Base-by-base conservation (phyloP, 1,140 invertebrate species). In the Cydia amplana region DNA sequence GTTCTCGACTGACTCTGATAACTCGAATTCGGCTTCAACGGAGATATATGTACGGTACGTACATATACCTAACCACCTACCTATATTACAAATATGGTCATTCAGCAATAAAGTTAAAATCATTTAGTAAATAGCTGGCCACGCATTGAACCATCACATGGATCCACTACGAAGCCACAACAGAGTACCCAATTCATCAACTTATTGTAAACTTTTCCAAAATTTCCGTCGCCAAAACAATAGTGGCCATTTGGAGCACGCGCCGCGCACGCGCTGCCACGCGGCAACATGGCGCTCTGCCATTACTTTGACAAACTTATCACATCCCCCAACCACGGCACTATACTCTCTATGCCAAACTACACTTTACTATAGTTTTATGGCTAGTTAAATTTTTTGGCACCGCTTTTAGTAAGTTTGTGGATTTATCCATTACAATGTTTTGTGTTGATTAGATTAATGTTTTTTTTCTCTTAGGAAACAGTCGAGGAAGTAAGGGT, bases 391-490 rank as follows among this genome's bases (percentile, higher is more conserved):
- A 10, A n/a, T 16, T 70, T 70, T 70, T 36, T 18, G 65, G 16
- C 36, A 40, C 18, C 32, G 65, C 6, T 9, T 36, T 6, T 3
- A 43, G n/a, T 70, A 36, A 70, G 28, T 70, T 70, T 70, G 65
- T 18, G 32, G 20, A 60, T 60, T 16, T 14, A 70, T 40, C 83
- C 88, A 91, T 90, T 90, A 90, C 77, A 79, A 83, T 89, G 88
- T 89, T 89, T 91, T 91, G 90, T 91, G 90, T 90, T 91, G 83
- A 91, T 91, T 91, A 91, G 89, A 91, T 91, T 91, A 91, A 91
- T 91, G 90, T 88, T 83, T 80, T 84, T 84, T 87, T 82, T 64
- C 40, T 75, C 76, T 70, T 70, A 36, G 16, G 28, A 70, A 36
- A 70, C 36, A 40, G 65, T 18, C 6, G 36, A 70, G 65, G 65